Evolutionary conservation across 2,113 vertebrate species (phyloP), one percentile per base, ranked within the genome.

Genomic region (Sebastes schlegelii): DNA sequence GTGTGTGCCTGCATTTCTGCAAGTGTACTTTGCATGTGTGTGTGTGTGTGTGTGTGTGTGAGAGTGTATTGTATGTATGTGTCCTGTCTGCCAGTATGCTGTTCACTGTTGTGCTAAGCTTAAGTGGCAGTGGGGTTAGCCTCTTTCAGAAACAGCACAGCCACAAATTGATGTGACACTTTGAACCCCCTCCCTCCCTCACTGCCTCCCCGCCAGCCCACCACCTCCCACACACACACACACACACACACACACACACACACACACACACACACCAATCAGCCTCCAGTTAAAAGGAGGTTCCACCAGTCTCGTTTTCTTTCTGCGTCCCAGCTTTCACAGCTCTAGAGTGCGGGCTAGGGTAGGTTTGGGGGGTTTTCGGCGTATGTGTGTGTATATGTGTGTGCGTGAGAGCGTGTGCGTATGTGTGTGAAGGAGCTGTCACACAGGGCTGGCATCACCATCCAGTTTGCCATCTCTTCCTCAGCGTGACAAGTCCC

Each of bases 51-150:
- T 77, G 69, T 42, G 67, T 62, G 66, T 76, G 65, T 61, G 46
- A 65, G 61, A 74, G 66, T 49, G 12, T 69, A 26, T 42, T 86
- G 8, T 65, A 62, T 90, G 54, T 85, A 86, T 92, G 89, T 74
- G 84, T 86, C 69, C 88, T 92, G 89, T 93, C 88, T 81, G 72
- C 62, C 51, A 70, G 55, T 86, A 58, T 92, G 89, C 71, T 70
- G 77, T 85, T 88, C 88, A 91, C 66, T 89, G 71, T 66, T 82
- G 81, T 78, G 80, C 66, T 94, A 91, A 94, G 74, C 86, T 79
- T 85, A 92, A 93, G 91, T 94, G 93, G 91, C 94, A 94, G 89
- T 90, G 89, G 81, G 93, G 93, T 94, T 93, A 92, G 94, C 93
- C 94, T 94, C 93, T 94, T 94, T 89, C 91, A 94, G 94, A 93